phyloP scores from a whole-genome alignment of 2,797 vertebrate species.

The Notamacropus eugenii region DNA sequence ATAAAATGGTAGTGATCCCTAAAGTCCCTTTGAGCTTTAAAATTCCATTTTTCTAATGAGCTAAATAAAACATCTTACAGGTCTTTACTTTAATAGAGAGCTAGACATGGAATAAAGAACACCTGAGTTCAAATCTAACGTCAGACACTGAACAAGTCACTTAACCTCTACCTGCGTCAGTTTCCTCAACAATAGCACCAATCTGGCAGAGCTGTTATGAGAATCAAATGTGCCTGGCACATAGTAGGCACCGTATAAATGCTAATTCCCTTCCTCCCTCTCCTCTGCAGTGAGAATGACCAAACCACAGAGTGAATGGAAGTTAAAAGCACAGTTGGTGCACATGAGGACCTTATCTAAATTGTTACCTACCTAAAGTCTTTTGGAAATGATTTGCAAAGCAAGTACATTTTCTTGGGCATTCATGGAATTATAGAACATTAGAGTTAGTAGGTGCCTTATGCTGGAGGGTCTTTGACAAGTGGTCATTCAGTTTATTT shows the following conservation, averaged over 20 bases:
- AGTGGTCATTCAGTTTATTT: background rate
- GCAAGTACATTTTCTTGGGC: background rate
- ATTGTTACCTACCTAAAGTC: background rate
- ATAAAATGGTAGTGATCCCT: background rate
- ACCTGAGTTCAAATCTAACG: background rate
- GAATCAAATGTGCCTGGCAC: background rate
- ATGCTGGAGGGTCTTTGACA: background rate
- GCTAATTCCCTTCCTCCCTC: background rate
- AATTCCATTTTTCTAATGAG: background rate
- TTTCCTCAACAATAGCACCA: background rate
- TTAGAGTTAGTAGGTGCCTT: background rate
- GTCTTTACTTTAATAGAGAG: background rate
- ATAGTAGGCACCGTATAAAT: background rate
- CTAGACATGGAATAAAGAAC: background rate
- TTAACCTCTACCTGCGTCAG: background rate
- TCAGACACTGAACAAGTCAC: background rate
- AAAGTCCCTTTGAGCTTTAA: background rate
- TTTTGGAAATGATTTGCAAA: background rate
- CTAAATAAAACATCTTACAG: background rate
- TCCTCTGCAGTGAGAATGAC: background rate
- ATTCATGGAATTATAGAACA: background rate
- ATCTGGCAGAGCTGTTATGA: background rate
- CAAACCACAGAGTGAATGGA: background rate
- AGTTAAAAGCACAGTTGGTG: background rate
- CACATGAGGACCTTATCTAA: background rate